Evolutionary conservation across 2,113 vertebrate species (phyloP).

Genomic region (Scolopax mira): DNA sequence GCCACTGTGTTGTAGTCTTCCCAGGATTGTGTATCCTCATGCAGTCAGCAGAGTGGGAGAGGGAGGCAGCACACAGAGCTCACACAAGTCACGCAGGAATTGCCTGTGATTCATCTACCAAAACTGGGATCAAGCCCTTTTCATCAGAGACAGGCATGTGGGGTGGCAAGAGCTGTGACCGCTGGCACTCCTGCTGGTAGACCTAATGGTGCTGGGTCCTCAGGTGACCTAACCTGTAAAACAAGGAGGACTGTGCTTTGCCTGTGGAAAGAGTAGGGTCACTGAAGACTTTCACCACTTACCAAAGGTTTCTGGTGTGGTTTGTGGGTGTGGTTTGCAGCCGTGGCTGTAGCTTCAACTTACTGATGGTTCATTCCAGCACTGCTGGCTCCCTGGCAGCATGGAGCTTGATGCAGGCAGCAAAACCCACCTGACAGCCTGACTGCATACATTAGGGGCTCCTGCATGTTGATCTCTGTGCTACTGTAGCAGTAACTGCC

Average conservation of each 20-base stretch:
- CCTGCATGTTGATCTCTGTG: background rate
- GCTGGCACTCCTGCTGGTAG: background rate
- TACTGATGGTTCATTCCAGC: background rate
- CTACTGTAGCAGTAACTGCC: background rate
- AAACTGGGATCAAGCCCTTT: background rate
- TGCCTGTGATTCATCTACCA: background rate
- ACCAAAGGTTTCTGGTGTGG: too few species aligned
- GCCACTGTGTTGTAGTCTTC: background rate
- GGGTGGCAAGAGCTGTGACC: background rate
- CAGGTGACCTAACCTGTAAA: background rate
- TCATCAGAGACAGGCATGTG: background rate
- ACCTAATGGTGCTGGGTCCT: background rate
- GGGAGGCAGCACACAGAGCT: background rate
- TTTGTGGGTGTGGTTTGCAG: background rate
- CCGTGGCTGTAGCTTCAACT: background rate
- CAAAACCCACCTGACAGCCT: background rate
- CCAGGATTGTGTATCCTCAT: fast-evolving
- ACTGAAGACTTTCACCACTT: background rate
- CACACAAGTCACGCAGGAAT: fast-evolving
- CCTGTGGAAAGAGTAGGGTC: background rate
- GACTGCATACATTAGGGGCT: background rate
- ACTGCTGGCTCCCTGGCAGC: background rate
- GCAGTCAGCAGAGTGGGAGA: background rate
- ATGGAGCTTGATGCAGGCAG: background rate
- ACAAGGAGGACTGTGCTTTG: background rate